These are phyloP conservation scores for Drosophila pegasa DNA, from an alignment of 2,888 invertebrate genomes.

Conservation along the genomic window DNA sequence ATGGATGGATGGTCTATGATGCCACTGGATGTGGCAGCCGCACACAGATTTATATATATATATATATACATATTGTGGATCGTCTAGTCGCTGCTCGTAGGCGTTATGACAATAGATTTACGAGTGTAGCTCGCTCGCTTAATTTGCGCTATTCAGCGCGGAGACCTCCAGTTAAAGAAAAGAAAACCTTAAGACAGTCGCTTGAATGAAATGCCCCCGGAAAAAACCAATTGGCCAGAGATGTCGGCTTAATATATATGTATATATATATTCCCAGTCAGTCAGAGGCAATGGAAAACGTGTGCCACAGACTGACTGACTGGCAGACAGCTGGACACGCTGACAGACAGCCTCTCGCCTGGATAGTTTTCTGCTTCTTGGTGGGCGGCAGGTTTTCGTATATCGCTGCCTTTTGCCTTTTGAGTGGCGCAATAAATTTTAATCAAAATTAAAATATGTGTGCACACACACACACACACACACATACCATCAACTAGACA, in stretches of 20 bases:
- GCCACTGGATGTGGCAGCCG: slow-evolving; percentile 44
- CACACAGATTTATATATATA: not conserved
- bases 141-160: slow-evolving; percentile 73
- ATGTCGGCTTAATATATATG: slow-evolving; percentile 81
- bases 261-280: slow-evolving; percentile 25
- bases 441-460: slow-evolving; percentile 79
- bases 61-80: slow-evolving; percentile 8
- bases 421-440: slow-evolving; percentile 79
- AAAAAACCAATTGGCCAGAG: slow-evolving; percentile 85
- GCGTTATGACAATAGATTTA: slow-evolving; percentile 79
- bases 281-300: slow-evolving; percentile 55
- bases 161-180: slow-evolving; percentile 54
- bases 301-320: slow-evolving; percentile 29
- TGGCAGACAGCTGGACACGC: slow-evolving; percentile 16
- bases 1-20: slow-evolving; percentile 32
- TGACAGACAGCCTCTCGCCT: slow-evolving; percentile 9
- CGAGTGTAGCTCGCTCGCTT: slow-evolving; percentile 65
- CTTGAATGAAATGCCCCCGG: slow-evolving; percentile 84
- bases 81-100: slow-evolving; percentile 62
- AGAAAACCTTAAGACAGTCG: slow-evolving; percentile 71
- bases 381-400: slow-evolving; percentile 54
- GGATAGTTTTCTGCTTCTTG: slow-evolving; percentile 23
- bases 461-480: slow-evolving; percentile 7
- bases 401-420: slow-evolving; percentile 52
- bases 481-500: slow-evolving; percentile 70